phyloP scores from a whole-genome alignment of 2,113 vertebrate genomes.

The Stegostoma tigrinum region DNA sequence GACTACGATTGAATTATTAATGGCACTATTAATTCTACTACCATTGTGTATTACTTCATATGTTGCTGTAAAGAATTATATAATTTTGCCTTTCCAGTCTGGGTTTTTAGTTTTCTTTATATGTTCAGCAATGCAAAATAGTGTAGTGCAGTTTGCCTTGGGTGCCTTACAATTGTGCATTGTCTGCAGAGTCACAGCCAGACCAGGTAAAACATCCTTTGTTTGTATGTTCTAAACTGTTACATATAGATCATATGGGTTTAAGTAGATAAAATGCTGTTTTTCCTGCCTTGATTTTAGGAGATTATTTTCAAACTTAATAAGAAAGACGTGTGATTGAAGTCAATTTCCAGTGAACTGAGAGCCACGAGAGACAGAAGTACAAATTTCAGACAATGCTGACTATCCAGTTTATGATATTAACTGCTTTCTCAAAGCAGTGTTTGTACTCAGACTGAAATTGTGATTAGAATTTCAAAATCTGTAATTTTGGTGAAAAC shows the following conservation, averaged over 20 bases:
- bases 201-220: not conserved
- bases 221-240: not conserved
- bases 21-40: slow-evolving; percentile 61
- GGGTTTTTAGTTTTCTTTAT: slow-evolving; percentile 41
- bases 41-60: slow-evolving; percentile 50
- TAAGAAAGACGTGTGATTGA: not conserved
- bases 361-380: not conserved
- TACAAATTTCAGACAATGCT: not conserved
- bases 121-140: slow-evolving; percentile 50
- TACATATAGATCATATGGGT: not conserved
- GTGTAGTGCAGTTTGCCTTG: slow-evolving; percentile 51
- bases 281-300: not conserved
- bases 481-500: not conserved
- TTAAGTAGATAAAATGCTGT: not conserved
- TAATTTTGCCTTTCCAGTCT: slow-evolving; percentile 32
- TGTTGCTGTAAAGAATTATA: slow-evolving; percentile 37
- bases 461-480: not conserved
- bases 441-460: not conserved
- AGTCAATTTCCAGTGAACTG: not conserved
- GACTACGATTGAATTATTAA: slow-evolving; percentile 69
- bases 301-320: not conserved
- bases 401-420: not conserved
- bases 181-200: slow-evolving; percentile 14
- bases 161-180: slow-evolving; percentile 54
- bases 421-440: not conserved